Conservation (phyloP, 2,888 invertebrate genomes). For the Trypoxylon attenuatum region DNA sequence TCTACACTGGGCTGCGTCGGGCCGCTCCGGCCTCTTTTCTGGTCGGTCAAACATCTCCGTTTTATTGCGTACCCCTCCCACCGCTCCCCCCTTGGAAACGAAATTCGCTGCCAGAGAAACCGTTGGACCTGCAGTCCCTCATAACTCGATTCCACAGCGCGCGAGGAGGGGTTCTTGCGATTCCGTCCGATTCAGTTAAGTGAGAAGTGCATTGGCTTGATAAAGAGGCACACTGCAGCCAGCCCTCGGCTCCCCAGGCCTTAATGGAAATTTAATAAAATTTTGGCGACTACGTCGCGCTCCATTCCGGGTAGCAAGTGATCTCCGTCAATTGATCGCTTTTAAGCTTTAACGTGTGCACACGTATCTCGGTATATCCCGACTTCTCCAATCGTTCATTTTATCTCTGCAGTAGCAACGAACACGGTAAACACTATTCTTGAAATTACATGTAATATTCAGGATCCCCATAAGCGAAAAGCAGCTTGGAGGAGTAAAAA, state of each 20-base stretch:
- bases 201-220: slow-evolving; percentile 26
- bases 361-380: too few species aligned
- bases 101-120: slow-evolving; percentile 45
- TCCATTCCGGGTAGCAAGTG: background rate
- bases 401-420: too few species aligned
- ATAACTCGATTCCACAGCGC: slow-evolving; percentile 55
- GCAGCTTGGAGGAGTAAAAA: background rate
- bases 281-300: background rate
- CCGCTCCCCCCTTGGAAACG: slow-evolving; percentile 41
- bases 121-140: slow-evolving; percentile 45
- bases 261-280: background rate
- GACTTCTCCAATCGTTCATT: too few species aligned
- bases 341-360: too few species aligned
- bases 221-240: slow-evolving; percentile 13
- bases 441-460: too few species aligned
- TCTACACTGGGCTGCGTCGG: background rate
- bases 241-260: background rate
- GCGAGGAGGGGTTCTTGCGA: slow-evolving; percentile 34
- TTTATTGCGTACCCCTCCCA: too few species aligned
- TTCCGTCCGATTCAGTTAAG: slow-evolving; percentile 39
- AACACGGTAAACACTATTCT: too few species aligned
- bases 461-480: too few species aligned
- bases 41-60: slow-evolving; percentile 48
- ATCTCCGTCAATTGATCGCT: background rate
- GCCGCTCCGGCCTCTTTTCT: slow-evolving; percentile 11